Base-by-base conservation (phyloP, 2,113 vertebrate genomes). In the Loxodonta africana region DNA sequence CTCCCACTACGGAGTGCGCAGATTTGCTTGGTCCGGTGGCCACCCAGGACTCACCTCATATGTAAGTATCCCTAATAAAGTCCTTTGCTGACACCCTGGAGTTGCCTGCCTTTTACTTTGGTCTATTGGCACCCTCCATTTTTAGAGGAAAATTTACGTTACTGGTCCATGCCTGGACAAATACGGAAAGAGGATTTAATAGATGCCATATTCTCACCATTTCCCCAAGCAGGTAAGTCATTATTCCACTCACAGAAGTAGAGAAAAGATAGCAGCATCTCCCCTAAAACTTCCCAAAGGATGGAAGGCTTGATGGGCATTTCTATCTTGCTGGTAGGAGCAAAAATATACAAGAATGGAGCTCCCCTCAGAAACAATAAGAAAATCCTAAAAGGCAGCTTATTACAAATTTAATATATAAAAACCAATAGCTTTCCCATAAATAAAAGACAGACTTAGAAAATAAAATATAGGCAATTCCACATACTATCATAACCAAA, bases 361-460 rank as follows among this genome's bases (percentile, higher is more conserved):
- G 28, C 57, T 92, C 48, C 33, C 82, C 51, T 87, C 33, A 78
- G 62, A 88, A 88, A 60, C 74, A 78, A 1, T 20, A 17, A 60
- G 37, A 87, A 71, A 86, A 82, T 57, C 21, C 26, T 62, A 93
- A 87, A 83, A 73, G 48, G n/a, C 69, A 96, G n/a, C 48, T 88
- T 88, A 10, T 88, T 88, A 53, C n/a, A 87, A 77, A 93, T 77
- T 62, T 90, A 82, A 78, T 15, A 53, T 23, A 86, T 26, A 71
- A 91, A 91, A 65, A 62, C 90, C 51, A 91, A 1, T 53, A 90
- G 57, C 51, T 90, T 90, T 73, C n/a, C 44, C 62, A 73, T 53
- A 81, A 63, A 65, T 28, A 63, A 41, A 84, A 73, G 44, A 85
- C 8, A 1, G 65, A 77, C 41, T 80, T 71, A 83, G 80, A 85